phyloP scores from a whole-genome alignment of 2,888 invertebrate species.

The Acronicta psi region DNA sequence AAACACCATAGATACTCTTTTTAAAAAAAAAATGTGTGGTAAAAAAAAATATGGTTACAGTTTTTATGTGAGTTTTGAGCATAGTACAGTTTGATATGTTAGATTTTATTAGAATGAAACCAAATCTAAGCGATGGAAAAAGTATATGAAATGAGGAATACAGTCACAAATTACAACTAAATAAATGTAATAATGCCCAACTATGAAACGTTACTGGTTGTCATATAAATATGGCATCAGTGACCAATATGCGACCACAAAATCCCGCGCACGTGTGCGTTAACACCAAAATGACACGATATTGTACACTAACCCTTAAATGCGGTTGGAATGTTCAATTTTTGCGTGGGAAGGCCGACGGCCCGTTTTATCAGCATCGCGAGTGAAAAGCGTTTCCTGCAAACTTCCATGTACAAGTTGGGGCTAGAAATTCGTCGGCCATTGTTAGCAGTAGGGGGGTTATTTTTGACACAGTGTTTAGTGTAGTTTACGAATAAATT shows the following conservation, averaged over 20 bases:
- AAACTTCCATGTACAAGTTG: slow-evolving; percentile 21
- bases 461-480: neutral
- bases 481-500: neutral
- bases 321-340: slow-evolving; percentile 33
- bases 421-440: slow-evolving; percentile 9
- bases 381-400: slow-evolving; percentile 25
- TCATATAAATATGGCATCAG: slow-evolving; percentile 23
- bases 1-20: too few species aligned
- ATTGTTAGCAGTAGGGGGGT: neutral
- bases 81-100: too few species aligned
- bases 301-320: slow-evolving; percentile 37
- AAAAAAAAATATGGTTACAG: too few species aligned
- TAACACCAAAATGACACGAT: slow-evolving; percentile 21
- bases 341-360: slow-evolving; percentile 24
- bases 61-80: too few species aligned
- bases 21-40: too few species aligned
- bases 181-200: too few species aligned
- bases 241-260: slow-evolving; percentile 21
- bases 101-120: too few species aligned
- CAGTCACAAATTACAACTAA: too few species aligned
- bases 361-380: slow-evolving; percentile 17
- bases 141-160: too few species aligned
- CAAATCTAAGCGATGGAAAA: too few species aligned
- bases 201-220: slow-evolving; percentile 1
- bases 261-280: slow-evolving; percentile 1